Evolutionary conservation across 2,888 invertebrate genomes (phyloP).

Genomic region (Apodemia duryi): DNA sequence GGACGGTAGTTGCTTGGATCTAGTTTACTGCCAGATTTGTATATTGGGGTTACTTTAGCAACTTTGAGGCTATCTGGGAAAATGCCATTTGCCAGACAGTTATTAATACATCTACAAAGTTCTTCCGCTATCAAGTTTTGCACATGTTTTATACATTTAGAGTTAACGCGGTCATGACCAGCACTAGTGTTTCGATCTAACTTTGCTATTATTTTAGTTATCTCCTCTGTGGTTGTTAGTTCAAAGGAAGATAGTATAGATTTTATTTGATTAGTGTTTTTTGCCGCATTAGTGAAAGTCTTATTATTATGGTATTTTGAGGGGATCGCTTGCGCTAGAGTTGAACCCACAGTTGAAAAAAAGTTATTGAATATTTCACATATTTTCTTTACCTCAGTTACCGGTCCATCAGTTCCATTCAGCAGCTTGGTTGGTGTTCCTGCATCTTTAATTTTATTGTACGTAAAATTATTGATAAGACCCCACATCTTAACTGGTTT

Average conservation of each 20-base stretch:
- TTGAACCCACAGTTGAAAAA: too few species aligned
- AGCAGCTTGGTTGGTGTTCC: too few species aligned
- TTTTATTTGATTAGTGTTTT: background rate
- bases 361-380: too few species aligned
- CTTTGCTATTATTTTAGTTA: background rate
- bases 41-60: background rate
- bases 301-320: too few species aligned
- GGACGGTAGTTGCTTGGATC: background rate
- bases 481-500: too few species aligned
- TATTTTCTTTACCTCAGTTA: too few species aligned
- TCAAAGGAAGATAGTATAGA: background rate
- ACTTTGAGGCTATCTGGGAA: background rate
- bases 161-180: background rate
- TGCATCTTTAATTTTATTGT: too few species aligned
- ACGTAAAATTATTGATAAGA: too few species aligned
- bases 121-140: background rate
- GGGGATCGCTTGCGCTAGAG: too few species aligned
- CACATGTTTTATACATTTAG: background rate
- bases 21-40: background rate
- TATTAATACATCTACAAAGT: background rate
- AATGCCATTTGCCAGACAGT: background rate
- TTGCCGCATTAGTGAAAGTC: background rate
- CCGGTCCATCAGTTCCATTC: too few species aligned
- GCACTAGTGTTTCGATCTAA: background rate
- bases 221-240: background rate